Evolutionary conservation across 2,113 vertebrate species (phyloP).

Genomic region (Cololabis saira): DNA sequence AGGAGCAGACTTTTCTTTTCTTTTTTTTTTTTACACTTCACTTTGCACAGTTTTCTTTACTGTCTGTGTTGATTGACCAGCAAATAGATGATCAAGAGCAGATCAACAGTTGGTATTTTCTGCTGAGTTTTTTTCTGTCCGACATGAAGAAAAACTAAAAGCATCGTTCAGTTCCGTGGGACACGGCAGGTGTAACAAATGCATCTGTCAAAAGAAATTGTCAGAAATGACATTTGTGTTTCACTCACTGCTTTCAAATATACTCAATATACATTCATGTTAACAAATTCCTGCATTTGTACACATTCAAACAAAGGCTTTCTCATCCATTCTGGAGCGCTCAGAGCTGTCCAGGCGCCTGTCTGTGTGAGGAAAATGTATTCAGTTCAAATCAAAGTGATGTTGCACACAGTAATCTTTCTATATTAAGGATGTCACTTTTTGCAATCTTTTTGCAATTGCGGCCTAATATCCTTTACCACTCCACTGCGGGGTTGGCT

Average conservation of each 20-base stretch:
- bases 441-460: slow-evolving; percentile 77
- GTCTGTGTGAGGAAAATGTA: slow-evolving; percentile 65
- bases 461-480: slow-evolving; percentile 73
- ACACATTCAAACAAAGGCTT: slow-evolving; percentile 32
- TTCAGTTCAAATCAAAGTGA: slow-evolving; percentile 80
- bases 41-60: no score
- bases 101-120: slow-evolving; percentile 2
- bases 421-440: slow-evolving; percentile 82
- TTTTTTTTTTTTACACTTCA: no score
- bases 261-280: slow-evolving; percentile 30
- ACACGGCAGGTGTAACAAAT: slow-evolving; percentile 25
- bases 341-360: slow-evolving; percentile 49
- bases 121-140: not conserved
- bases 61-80: no score
- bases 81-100: not conserved
- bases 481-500: slow-evolving; percentile 57
- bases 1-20: no score
- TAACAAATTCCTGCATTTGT: slow-evolving; percentile 53
- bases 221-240: slow-evolving; percentile 30
- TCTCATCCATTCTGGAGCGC: slow-evolving; percentile 27
- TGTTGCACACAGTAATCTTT: slow-evolving; percentile 82
- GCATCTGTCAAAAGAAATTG: slow-evolving; percentile 32
- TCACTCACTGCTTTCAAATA: slow-evolving; percentile 40
- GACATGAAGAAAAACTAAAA: slow-evolving; percentile 10
- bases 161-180: slow-evolving; percentile 3